Base-by-base conservation (phyloP, 2,113 vertebrate genomes). In the Ceyx margarethae region DNA sequence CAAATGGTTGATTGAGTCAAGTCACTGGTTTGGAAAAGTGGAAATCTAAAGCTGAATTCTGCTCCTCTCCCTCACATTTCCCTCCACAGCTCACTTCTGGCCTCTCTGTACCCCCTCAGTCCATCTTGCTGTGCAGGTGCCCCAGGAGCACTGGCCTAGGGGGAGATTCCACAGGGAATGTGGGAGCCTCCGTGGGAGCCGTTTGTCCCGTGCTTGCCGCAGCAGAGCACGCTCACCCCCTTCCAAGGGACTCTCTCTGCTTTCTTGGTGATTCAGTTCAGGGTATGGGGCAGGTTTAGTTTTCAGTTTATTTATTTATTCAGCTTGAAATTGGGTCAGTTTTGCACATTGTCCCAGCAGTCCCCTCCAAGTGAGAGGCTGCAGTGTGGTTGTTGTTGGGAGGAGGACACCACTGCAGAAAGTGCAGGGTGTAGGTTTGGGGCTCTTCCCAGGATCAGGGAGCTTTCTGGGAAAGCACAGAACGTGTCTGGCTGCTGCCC, bases 141-240 rank as follows among this genome's bases (percentile, higher is more conserved):
- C 48, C 14, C 0, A 0, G 75, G 28, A 64, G 48, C 1, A 13
- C 48, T 50, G 48, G 48, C 48, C 17, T 9, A 6, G 45, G 45
- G 45, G 45, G 45, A 19, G 45, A 46, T 46, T 19, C 45, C 46
- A 37, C 45, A 18, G 56, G 42, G 78, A 3, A 14, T 23, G n/a
- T 16, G 35, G 9, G n/a, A 43, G 74, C 16, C 25, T 37, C 46
- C 7, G 46, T 1, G 0, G 29, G 43, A 79, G 48, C 37, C 28
- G 0, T 15, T 56, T 5, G 0, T 5, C 15, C 42, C 54, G 50
- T 79, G 29, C 74, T 26, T 2, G 3, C 37, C 0, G 0, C 6
- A 3, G 25, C 53, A 42, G 33, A 42, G 26, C 7, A 11, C 46
- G 0, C 11, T 60, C 37, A 22, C 53, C 25, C 8, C 2, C 0